phyloP scores from a whole-genome alignment of 2,113 vertebrate genomes.

The Parotia lawesii region DNA sequence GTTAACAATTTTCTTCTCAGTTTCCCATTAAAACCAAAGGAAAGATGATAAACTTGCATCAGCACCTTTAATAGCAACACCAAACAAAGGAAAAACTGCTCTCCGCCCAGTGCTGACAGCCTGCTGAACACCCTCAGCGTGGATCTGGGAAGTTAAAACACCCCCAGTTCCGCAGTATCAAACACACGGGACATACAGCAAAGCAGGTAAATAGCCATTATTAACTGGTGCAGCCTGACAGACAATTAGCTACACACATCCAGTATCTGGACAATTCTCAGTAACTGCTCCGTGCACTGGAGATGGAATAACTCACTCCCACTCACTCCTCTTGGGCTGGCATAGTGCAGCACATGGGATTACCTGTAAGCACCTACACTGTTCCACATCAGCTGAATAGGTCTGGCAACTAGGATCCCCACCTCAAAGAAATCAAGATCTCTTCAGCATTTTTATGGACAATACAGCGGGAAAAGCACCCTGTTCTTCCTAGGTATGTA shows the following conservation, averaged over 20 bases:
- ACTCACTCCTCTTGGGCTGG: not conserved
- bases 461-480: not conserved
- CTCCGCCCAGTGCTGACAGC: not conserved
- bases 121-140: not conserved
- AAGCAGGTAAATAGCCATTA: not conserved
- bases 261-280: not conserved
- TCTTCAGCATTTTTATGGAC: not conserved
- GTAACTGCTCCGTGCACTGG: not conserved
- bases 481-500: not conserved
- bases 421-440: not conserved
- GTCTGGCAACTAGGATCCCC: not conserved
- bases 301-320: not conserved
- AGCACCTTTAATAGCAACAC: not conserved
- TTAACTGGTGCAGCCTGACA: not conserved
- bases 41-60: not conserved
- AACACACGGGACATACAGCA: fast-evolving
- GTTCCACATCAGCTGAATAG: not conserved
- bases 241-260: not conserved
- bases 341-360: not conserved
- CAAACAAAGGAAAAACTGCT: not conserved
- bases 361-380: not conserved
- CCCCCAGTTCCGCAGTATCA: not conserved
- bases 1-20: not conserved
- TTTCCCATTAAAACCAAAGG: not conserved
- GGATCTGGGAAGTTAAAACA: not conserved